Evolutionary conservation across 2,797 vertebrate genomes (phyloP).

Genomic region (Poecilia velifera): DNA sequence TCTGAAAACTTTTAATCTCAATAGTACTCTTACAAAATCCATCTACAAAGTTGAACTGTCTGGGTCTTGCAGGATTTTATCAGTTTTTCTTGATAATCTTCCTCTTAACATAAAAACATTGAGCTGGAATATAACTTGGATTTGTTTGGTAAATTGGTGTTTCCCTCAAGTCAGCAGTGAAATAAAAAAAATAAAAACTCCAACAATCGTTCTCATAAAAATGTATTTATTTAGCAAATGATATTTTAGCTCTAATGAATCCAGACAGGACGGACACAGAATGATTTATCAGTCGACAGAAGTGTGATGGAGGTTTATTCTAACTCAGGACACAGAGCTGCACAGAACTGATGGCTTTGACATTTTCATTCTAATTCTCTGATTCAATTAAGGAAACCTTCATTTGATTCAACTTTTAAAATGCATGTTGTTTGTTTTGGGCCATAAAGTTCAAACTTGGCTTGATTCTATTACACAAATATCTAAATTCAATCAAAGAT

Average conservation of each 20-base stretch:
- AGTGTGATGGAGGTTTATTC: constrained; percentile 17
- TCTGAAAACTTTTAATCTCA: no score
- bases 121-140: no score
- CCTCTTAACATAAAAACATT: no score
- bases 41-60: no score
- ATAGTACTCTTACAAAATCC: no score
- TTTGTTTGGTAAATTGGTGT: no score
- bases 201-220: constrained; percentile 60
- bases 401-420: constrained; percentile 29
- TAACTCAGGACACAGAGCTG: constrained; percentile 5
- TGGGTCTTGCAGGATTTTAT: no score
- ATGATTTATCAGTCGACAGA: constrained; percentile 39
- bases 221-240: constrained; percentile 91
- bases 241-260: constrained; percentile 78
- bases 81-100: no score
- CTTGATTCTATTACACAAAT: not conserved
- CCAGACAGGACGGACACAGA: constrained; percentile 60
- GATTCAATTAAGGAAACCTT: constrained; percentile 29
- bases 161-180: not conserved
- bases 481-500: not conserved
- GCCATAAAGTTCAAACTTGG: constrained; percentile 1
- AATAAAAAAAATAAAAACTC: constrained; percentile 24
- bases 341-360: constrained; percentile 6
- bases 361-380: constrained; percentile 27
- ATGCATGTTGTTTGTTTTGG: not conserved